Evolutionary conservation across 2,113 vertebrate species (phyloP).

Genomic region (Probosciger aterrimus): DNA sequence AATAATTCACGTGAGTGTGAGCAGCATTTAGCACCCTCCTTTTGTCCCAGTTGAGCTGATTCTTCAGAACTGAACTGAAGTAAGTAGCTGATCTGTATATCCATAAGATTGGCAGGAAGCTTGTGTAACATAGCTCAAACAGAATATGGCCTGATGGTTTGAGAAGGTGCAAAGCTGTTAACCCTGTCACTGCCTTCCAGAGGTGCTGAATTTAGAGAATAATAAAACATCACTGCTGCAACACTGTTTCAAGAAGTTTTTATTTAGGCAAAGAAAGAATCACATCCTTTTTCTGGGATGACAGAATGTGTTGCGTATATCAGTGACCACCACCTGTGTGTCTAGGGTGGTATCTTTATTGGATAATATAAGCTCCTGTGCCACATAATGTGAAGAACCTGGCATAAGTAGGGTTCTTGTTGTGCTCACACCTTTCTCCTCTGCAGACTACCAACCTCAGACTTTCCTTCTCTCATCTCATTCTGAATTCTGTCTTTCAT

Average conservation of each 20-base stretch:
- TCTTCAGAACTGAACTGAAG: not conserved
- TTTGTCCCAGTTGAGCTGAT: not conserved
- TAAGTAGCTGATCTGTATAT: not conserved
- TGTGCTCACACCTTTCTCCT: not conserved
- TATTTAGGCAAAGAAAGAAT: not conserved
- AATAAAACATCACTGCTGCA: not conserved
- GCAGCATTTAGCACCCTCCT: not conserved
- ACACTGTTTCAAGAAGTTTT: not conserved
- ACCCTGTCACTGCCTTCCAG: not conserved
- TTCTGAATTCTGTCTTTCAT: not conserved
- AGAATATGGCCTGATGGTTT: not conserved
- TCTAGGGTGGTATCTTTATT: not conserved
- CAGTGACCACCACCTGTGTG: not conserved
- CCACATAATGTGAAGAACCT: not conserved
- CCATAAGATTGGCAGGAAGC: not conserved
- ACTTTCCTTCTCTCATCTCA: not conserved
- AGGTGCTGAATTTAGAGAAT: not conserved
- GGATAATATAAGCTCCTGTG: not conserved
- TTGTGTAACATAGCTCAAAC: not conserved
- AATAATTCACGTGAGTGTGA: not conserved
- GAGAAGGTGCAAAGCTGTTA: not conserved
- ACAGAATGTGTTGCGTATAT: not conserved
- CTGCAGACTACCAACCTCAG: not conserved
- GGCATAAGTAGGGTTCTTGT: not conserved
- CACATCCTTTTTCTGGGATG: accelerated